A percentile compares a stretch with the other conserved stretches of the same genome.
Evolutionary conservation across 2,113 vertebrate genomes (phyloP).

Genomic region (Serinus canaria): DNA sequence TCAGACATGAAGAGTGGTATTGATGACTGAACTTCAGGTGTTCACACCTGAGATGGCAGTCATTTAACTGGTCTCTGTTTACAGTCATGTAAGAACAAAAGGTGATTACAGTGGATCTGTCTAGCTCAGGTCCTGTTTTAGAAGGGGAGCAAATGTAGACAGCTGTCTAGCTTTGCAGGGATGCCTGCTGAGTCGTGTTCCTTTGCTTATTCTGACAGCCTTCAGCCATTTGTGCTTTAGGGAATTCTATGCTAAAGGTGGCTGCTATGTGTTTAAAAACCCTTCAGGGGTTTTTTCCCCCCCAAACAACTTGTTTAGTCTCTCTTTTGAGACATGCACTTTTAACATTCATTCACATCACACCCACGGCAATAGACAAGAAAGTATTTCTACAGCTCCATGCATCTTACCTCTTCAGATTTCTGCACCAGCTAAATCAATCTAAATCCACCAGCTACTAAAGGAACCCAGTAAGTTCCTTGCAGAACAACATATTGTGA

Average conservation of each 20-base stretch:
- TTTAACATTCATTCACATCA: background rate
- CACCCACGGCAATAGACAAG: background rate
- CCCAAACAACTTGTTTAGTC: background rate
- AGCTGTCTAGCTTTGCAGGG: background rate
- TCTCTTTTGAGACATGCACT: background rate
- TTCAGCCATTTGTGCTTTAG: background rate
- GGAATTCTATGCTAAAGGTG: background rate
- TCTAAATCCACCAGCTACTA: background rate
- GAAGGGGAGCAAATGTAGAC: background rate
- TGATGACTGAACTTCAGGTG: background rate
- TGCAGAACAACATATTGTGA: too few relatives aligned
- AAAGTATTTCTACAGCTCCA: background rate
- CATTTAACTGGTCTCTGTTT: background rate
- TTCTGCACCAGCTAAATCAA: background rate
- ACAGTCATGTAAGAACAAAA: background rate
- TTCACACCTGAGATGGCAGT: background rate
- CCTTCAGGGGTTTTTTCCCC: accelerated
- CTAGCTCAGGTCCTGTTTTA: background rate
- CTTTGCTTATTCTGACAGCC: background rate
- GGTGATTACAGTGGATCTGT: background rate
- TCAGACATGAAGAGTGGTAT: background rate
- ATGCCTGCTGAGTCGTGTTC: accelerated
- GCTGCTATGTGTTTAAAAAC: background rate
- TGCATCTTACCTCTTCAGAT: background rate
- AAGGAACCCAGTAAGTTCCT: background rate